Evolutionary conservation across 2,797 vertebrate species (phyloP).

Genomic region (Etheostoma nigrum): DNA sequence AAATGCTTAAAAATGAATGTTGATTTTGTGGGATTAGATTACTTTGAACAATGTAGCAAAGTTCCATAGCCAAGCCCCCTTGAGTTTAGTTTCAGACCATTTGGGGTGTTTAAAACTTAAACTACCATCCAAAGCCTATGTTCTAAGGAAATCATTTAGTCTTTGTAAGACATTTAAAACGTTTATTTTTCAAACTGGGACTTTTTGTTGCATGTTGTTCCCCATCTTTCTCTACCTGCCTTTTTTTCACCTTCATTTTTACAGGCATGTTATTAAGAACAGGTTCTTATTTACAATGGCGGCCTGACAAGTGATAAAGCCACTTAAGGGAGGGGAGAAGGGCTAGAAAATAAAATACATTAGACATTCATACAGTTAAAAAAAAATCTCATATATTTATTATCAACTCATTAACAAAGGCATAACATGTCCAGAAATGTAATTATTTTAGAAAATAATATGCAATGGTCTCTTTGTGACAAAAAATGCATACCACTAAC

Average conservation of each 20-base stretch:
- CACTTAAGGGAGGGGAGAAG: too few species aligned
- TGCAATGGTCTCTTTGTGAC: neutral
- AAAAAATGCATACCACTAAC: slow-evolving; percentile 19
- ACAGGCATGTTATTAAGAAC: too few species aligned
- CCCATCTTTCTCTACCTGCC: too few species aligned
- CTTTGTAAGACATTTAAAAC: neutral
- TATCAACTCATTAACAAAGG: neutral
- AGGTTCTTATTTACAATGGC: too few species aligned
- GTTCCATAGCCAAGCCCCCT: neutral
- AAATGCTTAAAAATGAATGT: neutral
- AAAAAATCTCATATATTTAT: neutral
- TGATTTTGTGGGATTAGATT: neutral
- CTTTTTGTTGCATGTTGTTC: neutral
- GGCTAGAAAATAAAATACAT: too few species aligned
- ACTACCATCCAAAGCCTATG: neutral
- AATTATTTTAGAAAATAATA: neutral
- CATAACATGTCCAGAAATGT: neutral
- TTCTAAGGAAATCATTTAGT: neutral
- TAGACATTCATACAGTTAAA: too few species aligned
- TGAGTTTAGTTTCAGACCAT: too few species aligned
- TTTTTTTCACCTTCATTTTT: neutral
- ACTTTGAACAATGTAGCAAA: neutral
- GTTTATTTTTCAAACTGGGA: too few species aligned
- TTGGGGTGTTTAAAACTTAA: neutral
- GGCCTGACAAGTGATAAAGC: too few species aligned